phyloP scores from a whole-genome alignment of 2,797 vertebrate genomes.

The Clangula hyemalis region DNA sequence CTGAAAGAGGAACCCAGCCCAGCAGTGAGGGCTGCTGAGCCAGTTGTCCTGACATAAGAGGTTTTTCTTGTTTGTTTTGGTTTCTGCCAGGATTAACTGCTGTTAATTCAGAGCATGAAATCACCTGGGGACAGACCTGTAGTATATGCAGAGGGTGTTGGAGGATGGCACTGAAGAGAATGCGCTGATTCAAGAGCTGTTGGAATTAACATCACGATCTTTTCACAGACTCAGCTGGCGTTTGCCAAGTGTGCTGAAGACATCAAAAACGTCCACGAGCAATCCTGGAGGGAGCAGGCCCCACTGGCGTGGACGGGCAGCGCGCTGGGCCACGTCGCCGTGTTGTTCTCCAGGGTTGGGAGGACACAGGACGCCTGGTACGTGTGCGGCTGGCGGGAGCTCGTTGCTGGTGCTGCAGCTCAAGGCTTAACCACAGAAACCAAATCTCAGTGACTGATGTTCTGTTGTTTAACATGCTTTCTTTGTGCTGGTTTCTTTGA shows the following conservation, averaged over 20 bases:
- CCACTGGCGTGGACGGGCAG: slow-evolving; percentile 74
- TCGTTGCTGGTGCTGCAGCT: background rate
- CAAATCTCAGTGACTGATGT: rapidly evolving
- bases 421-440: background rate
- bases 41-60: background rate
- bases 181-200: background rate
- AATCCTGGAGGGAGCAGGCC: background rate
- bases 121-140: background rate
- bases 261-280: slow-evolving; percentile 76
- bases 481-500: background rate
- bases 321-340: slow-evolving; percentile 72
- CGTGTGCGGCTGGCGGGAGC: background rate
- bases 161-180: background rate
- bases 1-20: background rate
- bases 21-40: background rate
- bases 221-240: slow-evolving; percentile 82
- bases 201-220: background rate
- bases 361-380: slow-evolving; percentile 88
- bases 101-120: background rate
- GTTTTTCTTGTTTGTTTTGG: background rate
- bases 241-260: slow-evolving; percentile 89
- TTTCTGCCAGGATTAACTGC: background rate
- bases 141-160: background rate
- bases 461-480: background rate
- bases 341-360: slow-evolving; percentile 83